phyloP scores from a whole-genome alignment of 2,888 invertebrate genomes.

The Bellardia bayeri region DNA sequence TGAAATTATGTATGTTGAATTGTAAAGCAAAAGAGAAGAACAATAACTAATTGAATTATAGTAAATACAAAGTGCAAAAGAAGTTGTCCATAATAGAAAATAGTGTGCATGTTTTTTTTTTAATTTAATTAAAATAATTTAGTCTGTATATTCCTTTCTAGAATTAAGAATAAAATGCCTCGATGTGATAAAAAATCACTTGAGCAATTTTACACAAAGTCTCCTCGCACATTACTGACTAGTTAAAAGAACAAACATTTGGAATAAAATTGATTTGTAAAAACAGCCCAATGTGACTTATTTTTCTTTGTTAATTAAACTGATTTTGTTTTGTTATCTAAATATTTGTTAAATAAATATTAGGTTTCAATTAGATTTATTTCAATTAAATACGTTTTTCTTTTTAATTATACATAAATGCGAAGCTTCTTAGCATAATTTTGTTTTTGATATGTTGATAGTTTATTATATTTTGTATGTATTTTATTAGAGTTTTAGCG shows the following conservation, averaged over 20 bases:
- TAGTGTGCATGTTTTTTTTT: conserved; percentile 49
- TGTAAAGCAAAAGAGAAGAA: not conserved
- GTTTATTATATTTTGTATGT: conserved; percentile 31
- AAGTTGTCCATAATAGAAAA: not conserved
- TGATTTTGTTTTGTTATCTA: not conserved
- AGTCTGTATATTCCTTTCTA: not conserved
- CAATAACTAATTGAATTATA: not conserved
- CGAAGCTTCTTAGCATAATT: conserved; percentile 69
- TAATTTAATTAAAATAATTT: not conserved
- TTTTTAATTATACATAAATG: conserved; percentile 55
- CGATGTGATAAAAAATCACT: not conserved
- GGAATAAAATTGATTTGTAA: not conserved
- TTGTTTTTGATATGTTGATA: conserved; percentile 59
- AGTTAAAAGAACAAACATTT: not conserved
- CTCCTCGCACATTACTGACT: not conserved
- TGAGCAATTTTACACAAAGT: conserved; percentile 10
- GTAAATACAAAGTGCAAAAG: not conserved
- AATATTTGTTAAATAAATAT: not conserved
- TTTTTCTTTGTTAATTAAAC: not conserved
- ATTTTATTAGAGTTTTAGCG: conserved; percentile 49
- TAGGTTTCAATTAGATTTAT: not conserved
- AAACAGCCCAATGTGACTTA: conserved; percentile 22
- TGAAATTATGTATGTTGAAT: conserved; percentile 63
- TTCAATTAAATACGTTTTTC: not conserved
- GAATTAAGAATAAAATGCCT: conserved; percentile 8